phyloP scores from a whole-genome alignment of 2,888 invertebrate species.

The Tipula lateralis region DNA sequence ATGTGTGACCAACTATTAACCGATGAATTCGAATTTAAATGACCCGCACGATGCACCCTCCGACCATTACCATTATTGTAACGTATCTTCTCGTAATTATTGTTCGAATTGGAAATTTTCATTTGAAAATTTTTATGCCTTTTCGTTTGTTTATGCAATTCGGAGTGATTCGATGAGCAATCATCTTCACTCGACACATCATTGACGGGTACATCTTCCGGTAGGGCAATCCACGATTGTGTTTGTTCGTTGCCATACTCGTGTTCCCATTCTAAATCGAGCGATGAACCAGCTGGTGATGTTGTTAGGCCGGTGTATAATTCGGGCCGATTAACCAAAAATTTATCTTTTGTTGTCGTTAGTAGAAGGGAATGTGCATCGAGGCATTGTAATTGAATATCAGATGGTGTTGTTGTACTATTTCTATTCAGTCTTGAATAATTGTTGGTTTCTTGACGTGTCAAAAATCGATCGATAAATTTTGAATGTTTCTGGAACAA shows the following conservation, averaged over 20 bases:
- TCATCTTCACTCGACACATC: constrained; percentile 40
- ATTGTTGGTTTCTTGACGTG: constrained; percentile 41
- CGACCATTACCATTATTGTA: background rate
- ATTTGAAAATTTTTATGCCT: constrained; percentile 26
- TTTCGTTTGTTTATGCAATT: constrained; percentile 27
- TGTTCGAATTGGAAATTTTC: background rate
- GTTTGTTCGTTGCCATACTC: constrained; percentile 47
- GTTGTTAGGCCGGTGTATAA: constrained; percentile 42
- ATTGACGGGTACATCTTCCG: constrained; percentile 30
- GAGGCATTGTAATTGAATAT: constrained; percentile 57
- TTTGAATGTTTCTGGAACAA: constrained; percentile 41
- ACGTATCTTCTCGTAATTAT: background rate
- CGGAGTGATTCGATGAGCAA: constrained; percentile 20
- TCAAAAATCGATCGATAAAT: constrained; percentile 46
- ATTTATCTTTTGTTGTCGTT: constrained; percentile 42
- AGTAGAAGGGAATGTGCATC: constrained; percentile 54
- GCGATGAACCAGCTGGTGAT: constrained; percentile 59
- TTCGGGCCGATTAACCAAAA: background rate
- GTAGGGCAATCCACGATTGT: constrained; percentile 25
- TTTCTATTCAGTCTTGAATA: constrained; percentile 43
- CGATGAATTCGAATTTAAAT: constrained; percentile 43
- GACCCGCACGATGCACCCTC: constrained; percentile 37
- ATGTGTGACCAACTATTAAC: constrained; percentile 57
- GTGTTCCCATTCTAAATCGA: constrained; percentile 68
- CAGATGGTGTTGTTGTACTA: constrained; percentile 38